Conservation (phyloP, 2,888 invertebrate genomes). For the Amiota minor region DNA sequence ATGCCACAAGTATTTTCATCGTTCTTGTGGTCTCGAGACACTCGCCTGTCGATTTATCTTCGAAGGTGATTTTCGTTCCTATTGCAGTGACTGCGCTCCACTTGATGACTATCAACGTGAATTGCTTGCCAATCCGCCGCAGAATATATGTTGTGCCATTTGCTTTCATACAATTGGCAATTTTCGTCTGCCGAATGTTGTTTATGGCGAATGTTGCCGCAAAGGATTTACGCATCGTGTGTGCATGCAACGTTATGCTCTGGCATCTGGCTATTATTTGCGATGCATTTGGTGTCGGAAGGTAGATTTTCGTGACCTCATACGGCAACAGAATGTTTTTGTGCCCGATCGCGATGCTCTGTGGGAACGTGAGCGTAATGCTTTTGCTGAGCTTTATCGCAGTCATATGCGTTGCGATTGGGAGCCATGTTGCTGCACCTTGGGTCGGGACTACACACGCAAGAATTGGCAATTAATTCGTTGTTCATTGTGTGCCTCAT, state of each 20-base stretch:
- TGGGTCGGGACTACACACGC: slow-evolving; percentile 74
- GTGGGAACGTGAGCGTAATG: slow-evolving; percentile 84
- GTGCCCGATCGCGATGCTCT: slow-evolving; percentile 81
- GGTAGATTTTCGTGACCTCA: slow-evolving; percentile 57
- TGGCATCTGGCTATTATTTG: slow-evolving; percentile 68
- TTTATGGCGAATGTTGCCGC: slow-evolving; percentile 64
- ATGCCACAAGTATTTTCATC: slow-evolving; percentile 62
- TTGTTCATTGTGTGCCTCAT: slow-evolving; percentile 59
- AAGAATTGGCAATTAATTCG: slow-evolving; percentile 50
- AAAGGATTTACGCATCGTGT: slow-evolving; percentile 63
- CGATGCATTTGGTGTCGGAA: slow-evolving; percentile 68
- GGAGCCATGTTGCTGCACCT: slow-evolving; percentile 77
- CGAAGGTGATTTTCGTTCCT: slow-evolving; percentile 57
- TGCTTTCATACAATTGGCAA: slow-evolving; percentile 49
- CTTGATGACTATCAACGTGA: slow-evolving; percentile 46
- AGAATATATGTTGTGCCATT: slow-evolving; percentile 54
- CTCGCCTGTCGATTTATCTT: slow-evolving; percentile 57
- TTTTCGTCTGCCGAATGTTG: slow-evolving; percentile 32
- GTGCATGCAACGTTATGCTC: slow-evolving; percentile 67
- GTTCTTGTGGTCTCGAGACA: slow-evolving; percentile 56
- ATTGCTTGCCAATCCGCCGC: slow-evolving; percentile 37
- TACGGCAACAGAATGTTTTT: slow-evolving; percentile 63
- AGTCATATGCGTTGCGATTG: slow-evolving; percentile 79
- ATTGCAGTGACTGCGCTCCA: slow-evolving; percentile 59
- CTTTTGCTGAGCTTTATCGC: slow-evolving; percentile 81